Percentiles rank a stretch among this genome's conserved stretches.
These are phyloP conservation scores for Orchestes rusci DNA, from an alignment of 2,888 invertebrate species.

Conservation along the genomic window DNA sequence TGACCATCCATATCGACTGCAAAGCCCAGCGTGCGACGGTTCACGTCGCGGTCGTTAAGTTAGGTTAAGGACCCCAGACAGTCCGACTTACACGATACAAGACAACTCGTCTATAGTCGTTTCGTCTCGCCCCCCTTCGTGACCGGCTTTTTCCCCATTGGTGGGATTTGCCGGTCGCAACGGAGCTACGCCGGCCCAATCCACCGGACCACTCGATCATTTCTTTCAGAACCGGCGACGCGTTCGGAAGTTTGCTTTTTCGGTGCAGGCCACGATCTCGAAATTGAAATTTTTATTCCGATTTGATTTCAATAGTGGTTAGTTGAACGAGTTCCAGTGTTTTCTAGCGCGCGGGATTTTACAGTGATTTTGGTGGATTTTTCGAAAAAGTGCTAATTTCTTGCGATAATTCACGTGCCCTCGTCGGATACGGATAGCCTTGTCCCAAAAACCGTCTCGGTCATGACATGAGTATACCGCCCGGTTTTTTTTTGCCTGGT, in stretches of 20 bases:
- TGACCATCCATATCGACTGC: too few relatives aligned
- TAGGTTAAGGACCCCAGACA: constrained; percentile 48
- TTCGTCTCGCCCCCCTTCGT: constrained; percentile 19
- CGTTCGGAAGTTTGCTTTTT: constrained; percentile 12
- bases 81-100: constrained; percentile 39
- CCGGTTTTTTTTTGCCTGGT: constrained; percentile 22
- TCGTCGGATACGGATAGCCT: constrained; percentile 20
- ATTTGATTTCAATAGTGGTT: background rate
- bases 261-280: constrained; percentile 5
- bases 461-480: constrained; percentile 24
- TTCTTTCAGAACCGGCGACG: constrained; percentile 15
- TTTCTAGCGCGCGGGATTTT: background rate
- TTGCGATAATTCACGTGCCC: too few relatives aligned
- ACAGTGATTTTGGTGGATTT: background rate
- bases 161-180: constrained; percentile 15
- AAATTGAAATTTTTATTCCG: background rate
- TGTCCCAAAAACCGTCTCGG: constrained; percentile 25
- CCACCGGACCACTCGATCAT: constrained; percentile 21
- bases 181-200: constrained; percentile 27
- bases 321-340: background rate
- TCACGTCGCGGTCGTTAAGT: constrained; percentile 43
- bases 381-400: too few relatives aligned
- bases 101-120: constrained; percentile 17
- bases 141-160: constrained; percentile 17
- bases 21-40: constrained; percentile 23